phyloP scores from a whole-genome alignment of 92 coral and sea anemone genomes.

The Actinostola sp. region DNA sequence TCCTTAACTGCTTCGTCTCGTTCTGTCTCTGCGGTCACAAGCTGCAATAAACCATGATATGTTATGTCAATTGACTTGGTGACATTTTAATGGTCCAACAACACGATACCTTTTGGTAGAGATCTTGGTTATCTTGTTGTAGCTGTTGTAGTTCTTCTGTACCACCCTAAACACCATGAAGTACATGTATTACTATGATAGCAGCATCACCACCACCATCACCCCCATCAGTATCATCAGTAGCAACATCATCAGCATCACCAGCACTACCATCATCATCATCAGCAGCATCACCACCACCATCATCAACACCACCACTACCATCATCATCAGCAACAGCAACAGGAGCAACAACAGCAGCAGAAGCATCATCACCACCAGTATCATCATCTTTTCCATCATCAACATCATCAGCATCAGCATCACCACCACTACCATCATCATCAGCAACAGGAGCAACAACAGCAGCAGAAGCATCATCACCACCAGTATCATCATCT shows the following conservation, averaged over 20 bases:
- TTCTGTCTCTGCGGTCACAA: slow-evolving; percentile 72
- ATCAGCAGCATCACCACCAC: background rate
- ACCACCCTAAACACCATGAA: slow-evolving; percentile 35
- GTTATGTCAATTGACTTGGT: background rate
- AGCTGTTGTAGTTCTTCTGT: slow-evolving; percentile 66
- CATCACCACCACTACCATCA: too few relatives aligned
- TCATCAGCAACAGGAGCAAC: too few relatives aligned
- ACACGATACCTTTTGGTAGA: slow-evolving; percentile 70
- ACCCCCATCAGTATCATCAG: too few relatives aligned
- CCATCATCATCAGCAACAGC: too few relatives aligned
- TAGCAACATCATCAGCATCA: too few relatives aligned
- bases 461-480: too few relatives aligned
- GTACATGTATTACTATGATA: background rate
- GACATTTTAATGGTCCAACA: background rate
- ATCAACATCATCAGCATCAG: too few relatives aligned
- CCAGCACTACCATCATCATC: background rate
- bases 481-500: too few relatives aligned
- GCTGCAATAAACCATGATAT: slow-evolving; percentile 25
- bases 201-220: too few relatives aligned
- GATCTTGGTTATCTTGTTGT: slow-evolving; percentile 74
- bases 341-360: too few relatives aligned
- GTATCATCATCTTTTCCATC: too few relatives aligned
- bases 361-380: too few relatives aligned
- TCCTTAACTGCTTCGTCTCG: slow-evolving; percentile 64
- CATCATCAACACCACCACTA: background rate